Evolutionary conservation across 2,797 vertebrate genomes (phyloP).

Genomic region (Phoeniculus purpureus): DNA sequence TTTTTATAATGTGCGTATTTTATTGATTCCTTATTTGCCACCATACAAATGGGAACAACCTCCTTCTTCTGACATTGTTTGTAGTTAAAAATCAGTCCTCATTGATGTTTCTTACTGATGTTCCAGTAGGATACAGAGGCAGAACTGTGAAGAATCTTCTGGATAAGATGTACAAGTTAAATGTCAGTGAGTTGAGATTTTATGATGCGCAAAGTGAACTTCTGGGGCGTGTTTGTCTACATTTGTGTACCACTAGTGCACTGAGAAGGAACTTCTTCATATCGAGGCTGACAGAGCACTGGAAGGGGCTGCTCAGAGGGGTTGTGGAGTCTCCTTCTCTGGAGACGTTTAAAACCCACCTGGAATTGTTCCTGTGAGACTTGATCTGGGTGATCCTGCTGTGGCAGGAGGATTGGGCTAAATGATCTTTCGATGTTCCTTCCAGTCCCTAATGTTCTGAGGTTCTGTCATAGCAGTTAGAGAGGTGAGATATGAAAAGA

Average conservation of each 20-base stretch:
- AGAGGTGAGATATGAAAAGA: neutral
- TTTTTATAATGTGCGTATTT: neutral
- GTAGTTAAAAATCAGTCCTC: neutral
- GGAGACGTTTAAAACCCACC: too few species aligned
- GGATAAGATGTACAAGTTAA: neutral
- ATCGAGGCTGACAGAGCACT: too few species aligned
- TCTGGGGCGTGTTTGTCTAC: neutral
- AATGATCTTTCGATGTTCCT: too few species aligned
- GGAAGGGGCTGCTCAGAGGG: too few species aligned
- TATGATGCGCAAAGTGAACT: neutral
- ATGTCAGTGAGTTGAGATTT: neutral
- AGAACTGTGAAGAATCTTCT: neutral
- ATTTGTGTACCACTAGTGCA: too few species aligned
- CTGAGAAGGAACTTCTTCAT: too few species aligned
- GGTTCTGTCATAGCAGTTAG: neutral
- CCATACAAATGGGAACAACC: neutral
- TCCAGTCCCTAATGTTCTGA: too few species aligned
- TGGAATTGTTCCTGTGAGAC: too few species aligned
- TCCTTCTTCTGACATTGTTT: neutral
- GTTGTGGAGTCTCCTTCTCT: too few species aligned
- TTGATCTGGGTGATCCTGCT: too few species aligned
- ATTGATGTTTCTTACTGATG: neutral
- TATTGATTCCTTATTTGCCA: constrained; percentile 1
- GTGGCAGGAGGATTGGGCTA: too few species aligned
- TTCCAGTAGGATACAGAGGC: neutral